Conservation (phyloP, 2,797 vertebrate species). For the Enteromius mattozi region DNA sequence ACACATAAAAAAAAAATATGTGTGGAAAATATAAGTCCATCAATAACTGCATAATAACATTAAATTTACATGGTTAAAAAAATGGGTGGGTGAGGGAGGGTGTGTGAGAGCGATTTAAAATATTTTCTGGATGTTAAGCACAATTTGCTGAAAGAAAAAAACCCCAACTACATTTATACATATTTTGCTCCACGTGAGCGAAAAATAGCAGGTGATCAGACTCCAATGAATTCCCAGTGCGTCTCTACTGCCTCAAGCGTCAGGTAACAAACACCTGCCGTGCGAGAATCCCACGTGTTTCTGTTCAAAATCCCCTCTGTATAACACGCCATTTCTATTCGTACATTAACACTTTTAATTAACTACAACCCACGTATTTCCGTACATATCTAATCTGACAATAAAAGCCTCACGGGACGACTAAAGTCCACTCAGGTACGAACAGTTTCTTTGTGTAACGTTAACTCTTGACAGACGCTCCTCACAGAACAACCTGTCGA, state of each 20-base stretch:
- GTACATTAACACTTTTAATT: neutral
- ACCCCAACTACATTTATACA: too few species aligned
- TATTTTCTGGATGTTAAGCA: neutral
- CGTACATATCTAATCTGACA: neutral
- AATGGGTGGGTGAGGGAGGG: too few species aligned
- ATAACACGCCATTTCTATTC: neutral
- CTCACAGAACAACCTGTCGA: neutral
- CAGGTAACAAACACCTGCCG: constrained; percentile 45
- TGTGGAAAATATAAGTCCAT: neutral
- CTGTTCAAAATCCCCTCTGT: neutral
- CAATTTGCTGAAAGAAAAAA: neutral
- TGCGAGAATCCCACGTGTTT: neutral
- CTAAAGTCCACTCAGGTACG: constrained; percentile 13
- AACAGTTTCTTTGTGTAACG: constrained; percentile 26
- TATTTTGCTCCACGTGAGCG: neutral
- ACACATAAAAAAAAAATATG: neutral
- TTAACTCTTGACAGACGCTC: constrained; percentile 13
- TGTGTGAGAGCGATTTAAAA: neutral
- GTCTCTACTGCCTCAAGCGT: constrained; percentile 21
- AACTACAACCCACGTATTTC: neutral
- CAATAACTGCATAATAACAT: neutral
- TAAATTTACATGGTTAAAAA: neutral
- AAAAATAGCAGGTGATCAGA: neutral
- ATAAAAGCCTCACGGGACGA: neutral
- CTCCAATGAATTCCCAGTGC: neutral